Evolutionary conservation across 2,113 vertebrate species (phyloP).

Genomic region (Smithornis capensis): DNA sequence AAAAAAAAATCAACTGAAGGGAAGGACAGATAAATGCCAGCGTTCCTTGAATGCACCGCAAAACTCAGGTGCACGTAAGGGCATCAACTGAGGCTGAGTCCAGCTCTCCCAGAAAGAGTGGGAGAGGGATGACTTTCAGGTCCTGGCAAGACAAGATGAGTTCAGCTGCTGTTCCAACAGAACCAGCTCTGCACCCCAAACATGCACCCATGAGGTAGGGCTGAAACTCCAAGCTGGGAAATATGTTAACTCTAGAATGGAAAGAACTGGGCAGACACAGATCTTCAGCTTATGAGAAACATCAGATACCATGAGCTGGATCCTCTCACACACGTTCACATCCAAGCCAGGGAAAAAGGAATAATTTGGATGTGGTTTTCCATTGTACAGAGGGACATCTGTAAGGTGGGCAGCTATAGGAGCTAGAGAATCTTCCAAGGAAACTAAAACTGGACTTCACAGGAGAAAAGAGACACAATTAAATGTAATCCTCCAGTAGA

Average conservation of each 20-base stretch:
- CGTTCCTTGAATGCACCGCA: not conserved
- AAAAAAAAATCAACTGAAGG: not conserved
- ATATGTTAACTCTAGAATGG: not conserved
- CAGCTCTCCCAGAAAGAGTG: not conserved
- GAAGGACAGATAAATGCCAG: not conserved
- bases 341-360: not conserved
- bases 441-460: not conserved
- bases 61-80: not conserved
- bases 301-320: not conserved
- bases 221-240: not conserved
- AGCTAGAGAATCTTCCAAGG: not conserved
- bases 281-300: not conserved
- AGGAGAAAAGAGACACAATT: not conserved
- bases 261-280: not conserved
- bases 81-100: fast-evolving
- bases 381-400: not conserved
- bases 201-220: fast-evolving
- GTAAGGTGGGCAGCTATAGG: not conserved
- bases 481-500: not conserved
- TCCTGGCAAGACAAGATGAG: not conserved
- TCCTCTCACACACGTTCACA: not conserved
- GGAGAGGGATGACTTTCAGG: not conserved
- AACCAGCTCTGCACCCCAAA: not conserved
- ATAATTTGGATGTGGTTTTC: not conserved
- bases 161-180: not conserved